Conservation (phyloP, 2,888 invertebrate genomes). For the Drosophila pullipes region DNA sequence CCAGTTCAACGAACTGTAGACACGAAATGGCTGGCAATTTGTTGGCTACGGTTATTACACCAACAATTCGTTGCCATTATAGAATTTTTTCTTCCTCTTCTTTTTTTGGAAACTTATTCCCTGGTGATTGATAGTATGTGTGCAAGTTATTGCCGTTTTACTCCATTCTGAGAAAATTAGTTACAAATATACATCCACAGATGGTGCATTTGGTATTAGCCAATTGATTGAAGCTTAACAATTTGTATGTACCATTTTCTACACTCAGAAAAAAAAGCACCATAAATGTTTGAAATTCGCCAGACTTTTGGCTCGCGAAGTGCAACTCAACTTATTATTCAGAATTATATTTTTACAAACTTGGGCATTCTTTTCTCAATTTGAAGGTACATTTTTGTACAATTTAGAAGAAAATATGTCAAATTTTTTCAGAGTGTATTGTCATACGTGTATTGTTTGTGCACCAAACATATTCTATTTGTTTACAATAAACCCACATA, state of each 20-base stretch:
- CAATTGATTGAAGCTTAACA: background rate
- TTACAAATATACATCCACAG: background rate
- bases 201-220: background rate
- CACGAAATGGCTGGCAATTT: slow-evolving; percentile 53
- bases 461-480: background rate
- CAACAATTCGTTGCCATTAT: slow-evolving; percentile 58
- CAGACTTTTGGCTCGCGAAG: too few species aligned
- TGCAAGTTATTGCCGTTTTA: slow-evolving; percentile 25
- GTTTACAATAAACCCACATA: background rate
- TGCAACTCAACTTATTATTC: background rate
- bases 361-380: background rate
- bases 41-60: slow-evolving; percentile 43
- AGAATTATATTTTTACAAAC: background rate
- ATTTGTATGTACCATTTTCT: background rate
- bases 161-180: slow-evolving; percentile 1
- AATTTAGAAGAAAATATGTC: background rate
- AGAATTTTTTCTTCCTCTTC: slow-evolving; percentile 2
- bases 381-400: background rate
- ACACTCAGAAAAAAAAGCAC: background rate
- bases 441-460: background rate
- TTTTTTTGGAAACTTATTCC: slow-evolving; percentile 27
- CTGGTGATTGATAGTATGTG: slow-evolving; percentile 60
- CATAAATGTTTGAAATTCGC: background rate
- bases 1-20: slow-evolving; percentile 66
- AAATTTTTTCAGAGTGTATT: background rate